Percentiles rank a stretch among this genome's conserved stretches.
Evolutionary conservation across 2,888 invertebrate species (phyloP).

Genomic region (Ectemnius lituratus): DNA sequence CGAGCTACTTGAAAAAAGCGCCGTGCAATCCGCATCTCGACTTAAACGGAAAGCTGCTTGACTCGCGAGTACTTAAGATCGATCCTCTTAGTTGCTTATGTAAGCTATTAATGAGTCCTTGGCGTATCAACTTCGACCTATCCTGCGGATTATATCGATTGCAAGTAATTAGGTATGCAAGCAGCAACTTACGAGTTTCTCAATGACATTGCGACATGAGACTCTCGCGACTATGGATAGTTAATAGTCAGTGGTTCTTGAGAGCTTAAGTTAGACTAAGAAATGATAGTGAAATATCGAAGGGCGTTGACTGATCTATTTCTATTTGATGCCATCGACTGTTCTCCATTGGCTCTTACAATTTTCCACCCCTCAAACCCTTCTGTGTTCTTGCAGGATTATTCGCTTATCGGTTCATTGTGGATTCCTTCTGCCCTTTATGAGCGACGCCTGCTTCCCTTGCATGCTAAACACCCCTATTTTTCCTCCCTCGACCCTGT

Average conservation of each 20-base stretch:
- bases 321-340: constrained; percentile 14
- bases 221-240: too few species aligned
- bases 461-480: constrained; percentile 60
- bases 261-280: neutral
- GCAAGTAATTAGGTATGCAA: too few species aligned
- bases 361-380: constrained; percentile 20
- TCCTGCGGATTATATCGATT: too few species aligned
- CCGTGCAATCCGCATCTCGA: constrained; percentile 27
- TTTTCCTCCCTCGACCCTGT: constrained; percentile 22
- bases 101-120: too few species aligned
- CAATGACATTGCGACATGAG: too few species aligned
- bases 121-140: too few species aligned
- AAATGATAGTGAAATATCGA: constrained; percentile 12
- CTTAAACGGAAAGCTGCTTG: constrained; percentile 16
- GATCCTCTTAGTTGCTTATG: too few species aligned
- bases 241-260: neutral
- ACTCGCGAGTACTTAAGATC: too few species aligned
- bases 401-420: constrained; percentile 71
- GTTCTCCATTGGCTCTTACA: constrained; percentile 15
- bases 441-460: constrained; percentile 59
- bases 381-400: constrained; percentile 53
- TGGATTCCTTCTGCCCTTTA: constrained; percentile 69
- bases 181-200: too few species aligned
- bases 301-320: constrained; percentile 8
- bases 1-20: constrained; percentile 3